Percentiles rank a stretch among this genome's conserved stretches.
phyloP scores from a whole-genome alignment of 2,888 invertebrate genomes.

The Tetropium fuscum region DNA sequence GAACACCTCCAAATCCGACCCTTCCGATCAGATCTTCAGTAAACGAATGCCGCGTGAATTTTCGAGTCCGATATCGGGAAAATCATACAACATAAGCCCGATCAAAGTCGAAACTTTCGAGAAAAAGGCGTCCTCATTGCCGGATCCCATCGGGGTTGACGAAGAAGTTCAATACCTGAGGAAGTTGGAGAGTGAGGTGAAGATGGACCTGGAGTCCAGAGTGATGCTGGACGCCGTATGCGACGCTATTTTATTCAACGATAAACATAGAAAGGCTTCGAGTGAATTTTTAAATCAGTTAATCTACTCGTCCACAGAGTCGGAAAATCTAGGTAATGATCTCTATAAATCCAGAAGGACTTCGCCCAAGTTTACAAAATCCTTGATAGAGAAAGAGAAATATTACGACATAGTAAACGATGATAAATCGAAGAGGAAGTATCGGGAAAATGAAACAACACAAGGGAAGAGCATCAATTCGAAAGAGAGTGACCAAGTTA shows the following conservation, averaged over 20 bases:
- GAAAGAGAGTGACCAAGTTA: background rate
- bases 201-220: slow-evolving; percentile 31
- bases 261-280: slow-evolving; percentile 3
- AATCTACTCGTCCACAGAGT: slow-evolving; percentile 3
- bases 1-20: slow-evolving; percentile 31
- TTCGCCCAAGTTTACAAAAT: background rate
- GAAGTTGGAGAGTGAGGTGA: slow-evolving; percentile 28
- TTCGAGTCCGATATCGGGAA: slow-evolving; percentile 38
- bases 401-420: background rate
- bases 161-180: slow-evolving; percentile 41
- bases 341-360: too few relatives aligned
- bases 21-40: slow-evolving; percentile 31
- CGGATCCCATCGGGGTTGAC: slow-evolving; percentile 39
- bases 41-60: slow-evolving; percentile 32
- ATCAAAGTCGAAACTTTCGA: slow-evolving; percentile 14
- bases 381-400: background rate
- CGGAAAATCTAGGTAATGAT: background rate
- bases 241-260: slow-evolving; percentile 41
- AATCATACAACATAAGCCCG: slow-evolving; percentile 37
- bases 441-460: background rate
- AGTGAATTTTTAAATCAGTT: slow-evolving; percentile 22
- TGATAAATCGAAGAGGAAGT: too few relatives aligned
- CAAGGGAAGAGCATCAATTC: background rate
- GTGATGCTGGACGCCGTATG: slow-evolving; percentile 45
- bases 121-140: slow-evolving; percentile 21